Evolutionary conservation across 2,888 invertebrate species (phyloP), one percentile per base, ranked within the genome.

Genomic region (Empis stercorea): DNA sequence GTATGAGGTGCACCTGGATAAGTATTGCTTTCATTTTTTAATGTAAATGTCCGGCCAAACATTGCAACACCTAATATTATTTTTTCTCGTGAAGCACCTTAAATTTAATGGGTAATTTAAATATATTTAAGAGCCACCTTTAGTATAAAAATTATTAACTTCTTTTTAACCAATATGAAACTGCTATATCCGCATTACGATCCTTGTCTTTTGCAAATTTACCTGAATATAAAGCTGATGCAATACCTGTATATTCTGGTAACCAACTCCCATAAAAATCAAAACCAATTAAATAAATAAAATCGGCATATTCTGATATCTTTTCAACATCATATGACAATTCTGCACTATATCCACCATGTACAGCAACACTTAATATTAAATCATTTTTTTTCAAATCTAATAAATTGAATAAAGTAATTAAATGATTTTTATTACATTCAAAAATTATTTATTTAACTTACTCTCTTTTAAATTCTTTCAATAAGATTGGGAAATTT

Each of bases 281-380:
- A 57, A 77, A 77, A 2, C 73, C 55, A 76, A 77, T 76, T 2
- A 78, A 55, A 54, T 76, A 74, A 48, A 76, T 71, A 47, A 73
- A 70, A 53, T 77, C 68, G 10, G 76, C 56, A 42, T 71, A 62
- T 45, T 68, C 69, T 10, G 15, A 60, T 1, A 78, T 48, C 44
- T 63, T 58, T 2, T 70, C 59, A 11, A 77, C 70, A 51, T 74
- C 62, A 55, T 78, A 79, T 0, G 76, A 75, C 15, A 57, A 51
- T 30, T 65, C 65, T 4, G 73, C 65, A 1, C 68, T 62, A 7
- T 51, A 36, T 49, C 65, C 66, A 3, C 76, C 74, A 17, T 68
- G 71, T 0, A 76, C 76, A 11, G 75, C 75, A n/a, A 73, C 73
- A 2, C 73, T 68, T 39, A 76, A 54, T 9, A 74, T 49, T 7